These are phyloP conservation scores for Pentamera pediparva DNA, from an alignment of 53 echinoderm and acorn worm genomes.

Conservation along the genomic window DNA sequence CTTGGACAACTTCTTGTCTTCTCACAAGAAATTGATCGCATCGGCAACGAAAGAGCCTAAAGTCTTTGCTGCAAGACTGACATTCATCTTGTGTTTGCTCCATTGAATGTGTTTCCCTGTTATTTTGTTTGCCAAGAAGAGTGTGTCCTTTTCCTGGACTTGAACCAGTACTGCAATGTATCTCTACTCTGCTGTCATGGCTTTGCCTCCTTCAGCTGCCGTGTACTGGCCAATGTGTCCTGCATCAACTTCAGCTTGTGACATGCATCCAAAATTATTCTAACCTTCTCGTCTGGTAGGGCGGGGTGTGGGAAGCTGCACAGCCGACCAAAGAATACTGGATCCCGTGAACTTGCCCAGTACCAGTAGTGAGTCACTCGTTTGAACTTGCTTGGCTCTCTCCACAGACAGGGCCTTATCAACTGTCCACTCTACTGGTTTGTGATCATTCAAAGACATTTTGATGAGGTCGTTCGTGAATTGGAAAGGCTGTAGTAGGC, in stretches of 20 bases:
- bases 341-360: too few relatives aligned
- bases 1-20: slow-evolving; percentile 7
- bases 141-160: slow-evolving; percentile 42
- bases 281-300: slow-evolving; percentile 18
- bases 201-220: background rate
- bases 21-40: slow-evolving; percentile 42
- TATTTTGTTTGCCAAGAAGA: slow-evolving; percentile 48
- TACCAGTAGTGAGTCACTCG: too few relatives aligned
- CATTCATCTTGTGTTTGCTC: slow-evolving; percentile 38
- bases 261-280: slow-evolving; percentile 41
- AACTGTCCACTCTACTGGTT: too few relatives aligned
- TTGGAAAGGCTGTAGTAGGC: too few relatives aligned
- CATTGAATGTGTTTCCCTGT: slow-evolving; percentile 45
- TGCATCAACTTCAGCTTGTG: slow-evolving; percentile 43
- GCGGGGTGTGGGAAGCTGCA: slow-evolving; percentile 24
- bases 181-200: slow-evolving; percentile 11
- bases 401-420: too few relatives aligned
- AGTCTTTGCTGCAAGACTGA: slow-evolving; percentile 15
- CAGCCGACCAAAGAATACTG: background rate
- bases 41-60: slow-evolving; percentile 43
- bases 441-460: too few relatives aligned
- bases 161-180: slow-evolving; percentile 34
- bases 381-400: too few relatives aligned
- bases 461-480: too few relatives aligned
- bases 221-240: slow-evolving; percentile 28